Evolutionary conservation across 2,797 vertebrate genomes (phyloP).

Genomic region (Ctenochaetus hawaiiensis): DNA sequence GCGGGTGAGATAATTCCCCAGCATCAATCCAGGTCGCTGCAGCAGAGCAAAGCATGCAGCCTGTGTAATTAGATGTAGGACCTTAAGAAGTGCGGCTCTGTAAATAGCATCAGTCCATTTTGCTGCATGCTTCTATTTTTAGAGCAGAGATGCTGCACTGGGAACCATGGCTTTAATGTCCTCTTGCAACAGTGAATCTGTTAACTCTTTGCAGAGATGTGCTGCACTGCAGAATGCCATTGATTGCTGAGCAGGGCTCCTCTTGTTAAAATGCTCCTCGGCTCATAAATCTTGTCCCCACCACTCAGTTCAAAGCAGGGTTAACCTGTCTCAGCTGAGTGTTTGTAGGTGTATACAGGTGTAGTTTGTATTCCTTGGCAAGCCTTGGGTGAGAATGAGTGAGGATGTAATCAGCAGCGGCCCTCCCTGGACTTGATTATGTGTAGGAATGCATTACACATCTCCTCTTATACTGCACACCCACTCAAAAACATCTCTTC

Average conservation of each 20-base stretch:
- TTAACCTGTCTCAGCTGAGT: conserved; percentile 20
- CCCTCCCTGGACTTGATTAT: conserved; percentile 49
- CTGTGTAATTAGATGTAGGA: conserved; percentile 65
- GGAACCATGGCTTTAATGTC: conserved; percentile 79
- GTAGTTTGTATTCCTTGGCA: conserved; percentile 8
- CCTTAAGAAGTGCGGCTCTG: conserved; percentile 67
- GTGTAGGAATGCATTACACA: conserved; percentile 67
- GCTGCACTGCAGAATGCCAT: conserved; percentile 68
- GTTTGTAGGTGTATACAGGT: conserved; percentile 20
- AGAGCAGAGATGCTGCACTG: conserved; percentile 83
- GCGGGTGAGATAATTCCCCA: conserved; percentile 21
- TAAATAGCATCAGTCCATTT: conserved; percentile 86
- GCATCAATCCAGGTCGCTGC: conserved; percentile 16
- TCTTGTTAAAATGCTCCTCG: conserved; percentile 42
- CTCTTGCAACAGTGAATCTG: conserved; percentile 68
- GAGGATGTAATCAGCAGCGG: conserved; percentile 46
- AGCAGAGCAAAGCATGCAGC: conserved; percentile 3
- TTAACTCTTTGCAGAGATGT: conserved; percentile 73
- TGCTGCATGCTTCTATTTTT: conserved; percentile 88
- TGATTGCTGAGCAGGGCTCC: conserved; percentile 52
- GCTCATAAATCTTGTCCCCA: conserved; percentile 57
- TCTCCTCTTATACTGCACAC: conserved; percentile 56
- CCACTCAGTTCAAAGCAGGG: conserved; percentile 24
- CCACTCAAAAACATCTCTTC: conserved; percentile 47
- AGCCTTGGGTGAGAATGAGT: conserved; percentile 25